Conservation (phyloP, 53 echinoderm and acorn worm genomes). For the Crossaster papposus region DNA sequence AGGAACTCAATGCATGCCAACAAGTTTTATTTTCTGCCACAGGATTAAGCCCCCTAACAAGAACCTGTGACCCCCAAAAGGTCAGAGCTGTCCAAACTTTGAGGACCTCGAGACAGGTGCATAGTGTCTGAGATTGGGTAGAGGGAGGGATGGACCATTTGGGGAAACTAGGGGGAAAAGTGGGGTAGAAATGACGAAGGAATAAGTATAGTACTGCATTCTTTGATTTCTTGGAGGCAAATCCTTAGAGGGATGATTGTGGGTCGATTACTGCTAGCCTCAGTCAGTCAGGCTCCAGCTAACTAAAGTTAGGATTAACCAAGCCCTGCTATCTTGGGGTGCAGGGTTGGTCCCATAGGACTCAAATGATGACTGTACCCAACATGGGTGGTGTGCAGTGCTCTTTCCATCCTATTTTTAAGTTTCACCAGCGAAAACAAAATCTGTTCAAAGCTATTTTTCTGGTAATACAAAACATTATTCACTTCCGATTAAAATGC, state of each 20-base stretch:
- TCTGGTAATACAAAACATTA: too few relatives aligned
- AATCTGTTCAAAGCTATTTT: neutral
- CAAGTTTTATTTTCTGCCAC: conserved; percentile 46
- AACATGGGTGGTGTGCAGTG: neutral
- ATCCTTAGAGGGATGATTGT: neutral
- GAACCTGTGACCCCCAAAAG: conserved; percentile 40
- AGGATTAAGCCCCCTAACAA: conserved; percentile 29
- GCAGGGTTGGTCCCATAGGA: conserved; percentile 8
- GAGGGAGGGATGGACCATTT: conserved; percentile 2
- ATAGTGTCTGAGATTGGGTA: neutral
- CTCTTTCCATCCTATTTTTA: too few relatives aligned
- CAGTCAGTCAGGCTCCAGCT: conserved; percentile 5
- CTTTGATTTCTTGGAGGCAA: neutral
- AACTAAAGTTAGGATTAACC: conserved; percentile 19
- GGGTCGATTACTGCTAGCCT: neutral
- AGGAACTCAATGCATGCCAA: conserved; percentile 51
- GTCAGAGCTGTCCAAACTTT: conserved; percentile 47
- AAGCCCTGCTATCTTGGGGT: conserved; percentile 4
- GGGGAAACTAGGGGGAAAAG: neutral
- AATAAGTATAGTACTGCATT: neutral
- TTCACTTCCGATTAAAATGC: too few relatives aligned
- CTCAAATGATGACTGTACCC: neutral
- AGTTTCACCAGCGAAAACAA: neutral
- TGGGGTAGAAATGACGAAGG: neutral
- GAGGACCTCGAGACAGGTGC: conserved; percentile 38